Percentiles rank a stretch among this genome's conserved stretches.
Evolutionary conservation across 2,113 vertebrate species (phyloP).

Genomic region (Periophthalmodon schlosseri): DNA sequence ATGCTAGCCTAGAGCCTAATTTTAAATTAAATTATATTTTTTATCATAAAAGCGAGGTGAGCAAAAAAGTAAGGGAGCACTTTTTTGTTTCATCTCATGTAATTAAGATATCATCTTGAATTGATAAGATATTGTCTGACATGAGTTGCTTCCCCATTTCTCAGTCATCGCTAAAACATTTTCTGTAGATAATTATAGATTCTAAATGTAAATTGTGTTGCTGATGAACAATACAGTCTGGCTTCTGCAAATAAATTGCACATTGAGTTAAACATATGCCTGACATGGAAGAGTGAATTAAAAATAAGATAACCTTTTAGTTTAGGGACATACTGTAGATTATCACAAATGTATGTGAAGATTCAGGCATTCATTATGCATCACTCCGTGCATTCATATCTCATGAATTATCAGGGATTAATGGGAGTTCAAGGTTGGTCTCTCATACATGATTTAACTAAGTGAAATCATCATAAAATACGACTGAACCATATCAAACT

Average conservation of each 20-base stretch:
- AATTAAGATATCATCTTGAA: too few species aligned
- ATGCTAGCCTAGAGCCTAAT: too few species aligned
- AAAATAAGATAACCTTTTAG: not conserved
- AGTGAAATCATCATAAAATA: conserved; percentile 21
- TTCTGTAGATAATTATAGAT: too few species aligned
- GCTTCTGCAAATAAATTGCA: not conserved
- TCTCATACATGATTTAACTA: conserved; percentile 5
- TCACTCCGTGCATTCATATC: not conserved
- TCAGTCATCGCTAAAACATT: too few species aligned
- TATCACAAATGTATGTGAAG: not conserved
- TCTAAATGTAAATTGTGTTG: too few species aligned
- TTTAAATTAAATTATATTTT: too few species aligned
- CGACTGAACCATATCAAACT: not conserved
- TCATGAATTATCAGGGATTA: conserved; percentile 1
- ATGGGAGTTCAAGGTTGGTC: not conserved
- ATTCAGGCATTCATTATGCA: not conserved
- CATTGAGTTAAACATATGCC: not conserved
- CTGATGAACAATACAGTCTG: too few species aligned
- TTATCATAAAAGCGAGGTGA: too few species aligned
- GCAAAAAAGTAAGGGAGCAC: too few species aligned
- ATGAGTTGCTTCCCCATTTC: too few species aligned
- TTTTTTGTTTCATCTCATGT: too few species aligned
- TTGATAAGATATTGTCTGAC: too few species aligned
- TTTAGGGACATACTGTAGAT: not conserved
- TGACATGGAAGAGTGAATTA: not conserved